Percentiles rank a stretch among this genome's conserved stretches.
These are phyloP conservation scores for Trissoscelio sp. DNA, from an alignment of 2,888 invertebrate species.

Conservation along the genomic window DNA sequence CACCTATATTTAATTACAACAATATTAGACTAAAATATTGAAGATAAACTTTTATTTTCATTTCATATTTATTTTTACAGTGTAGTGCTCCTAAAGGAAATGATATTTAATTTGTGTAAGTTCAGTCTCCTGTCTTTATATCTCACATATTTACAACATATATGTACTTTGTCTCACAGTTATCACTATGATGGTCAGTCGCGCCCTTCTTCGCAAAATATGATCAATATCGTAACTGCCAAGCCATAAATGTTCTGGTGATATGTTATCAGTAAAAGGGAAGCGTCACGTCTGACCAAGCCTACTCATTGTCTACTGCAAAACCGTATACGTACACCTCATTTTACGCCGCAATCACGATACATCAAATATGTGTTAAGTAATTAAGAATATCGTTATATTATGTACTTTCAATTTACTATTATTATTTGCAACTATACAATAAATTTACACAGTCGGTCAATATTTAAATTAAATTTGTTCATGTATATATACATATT, in stretches of 20 bases:
- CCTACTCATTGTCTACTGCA: slow-evolving; percentile 58
- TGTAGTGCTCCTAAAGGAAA: no score
- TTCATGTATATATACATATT: not conserved
- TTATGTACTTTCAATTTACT: not conserved
- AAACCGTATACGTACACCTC: slow-evolving; percentile 7
- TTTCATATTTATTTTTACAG: no score
- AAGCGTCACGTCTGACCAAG: slow-evolving; percentile 62
- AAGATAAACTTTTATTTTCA: no score
- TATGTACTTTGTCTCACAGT: slow-evolving; percentile 48
- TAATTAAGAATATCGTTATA: slow-evolving; percentile 19
- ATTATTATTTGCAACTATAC: not conserved
- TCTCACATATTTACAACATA: not conserved
- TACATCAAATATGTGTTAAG: slow-evolving; percentile 8
- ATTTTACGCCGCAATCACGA: slow-evolving; percentile 14
- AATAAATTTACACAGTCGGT: not conserved
- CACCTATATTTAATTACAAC: no score
- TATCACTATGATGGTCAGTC: slow-evolving; percentile 51
- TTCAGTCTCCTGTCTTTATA: no score
- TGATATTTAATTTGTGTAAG: no score
- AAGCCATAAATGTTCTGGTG: slow-evolving; percentile 46
- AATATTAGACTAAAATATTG: no score
- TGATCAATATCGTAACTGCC: slow-evolving; percentile 55
- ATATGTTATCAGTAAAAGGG: slow-evolving; percentile 53
- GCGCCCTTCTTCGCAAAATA: slow-evolving; percentile 56
- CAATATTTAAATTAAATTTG: not conserved